Evolutionary conservation across 2,113 vertebrate genomes (phyloP).

Genomic region (Scalopus aquaticus): DNA sequence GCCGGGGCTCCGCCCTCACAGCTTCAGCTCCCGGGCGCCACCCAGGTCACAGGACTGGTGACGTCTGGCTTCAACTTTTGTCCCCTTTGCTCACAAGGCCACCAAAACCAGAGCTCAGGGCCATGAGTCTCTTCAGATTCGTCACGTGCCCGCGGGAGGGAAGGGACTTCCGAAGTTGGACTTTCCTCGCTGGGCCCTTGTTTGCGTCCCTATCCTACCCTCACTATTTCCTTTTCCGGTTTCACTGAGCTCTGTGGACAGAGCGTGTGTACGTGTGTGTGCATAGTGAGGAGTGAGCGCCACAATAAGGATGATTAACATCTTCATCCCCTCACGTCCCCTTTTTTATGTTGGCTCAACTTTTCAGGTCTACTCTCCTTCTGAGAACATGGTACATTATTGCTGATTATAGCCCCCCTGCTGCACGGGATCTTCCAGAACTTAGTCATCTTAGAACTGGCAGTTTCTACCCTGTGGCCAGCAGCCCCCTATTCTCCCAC

Average conservation of each 20-base stretch:
- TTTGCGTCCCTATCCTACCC: not conserved
- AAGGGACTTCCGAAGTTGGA: not conserved
- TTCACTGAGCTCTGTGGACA: not conserved
- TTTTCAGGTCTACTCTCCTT: not conserved
- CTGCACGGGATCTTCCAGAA: not conserved
- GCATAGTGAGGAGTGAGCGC: not conserved
- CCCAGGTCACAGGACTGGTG: not conserved
- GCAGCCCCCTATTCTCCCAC: not conserved
- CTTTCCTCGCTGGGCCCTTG: not conserved
- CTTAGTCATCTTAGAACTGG: not conserved
- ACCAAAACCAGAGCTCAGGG: slow-evolving; percentile 30
- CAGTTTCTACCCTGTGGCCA: not conserved
- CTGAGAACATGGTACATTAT: not conserved
- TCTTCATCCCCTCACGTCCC: not conserved
- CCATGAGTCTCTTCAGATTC: not conserved
- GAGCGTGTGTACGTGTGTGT: not conserved
- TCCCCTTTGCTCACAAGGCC: not conserved
- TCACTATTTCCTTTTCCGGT: not conserved
- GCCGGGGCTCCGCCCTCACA: not conserved
- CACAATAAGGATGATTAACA: not conserved
- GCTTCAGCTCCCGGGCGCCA: not conserved
- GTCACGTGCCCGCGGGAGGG: not conserved
- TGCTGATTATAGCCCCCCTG: not conserved
- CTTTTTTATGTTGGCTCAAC: not conserved
- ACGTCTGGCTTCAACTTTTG: not conserved